These are phyloP conservation scores for Galleria mellonella DNA, from an alignment of 1,140 invertebrate species.

Conservation along the genomic window DNA sequence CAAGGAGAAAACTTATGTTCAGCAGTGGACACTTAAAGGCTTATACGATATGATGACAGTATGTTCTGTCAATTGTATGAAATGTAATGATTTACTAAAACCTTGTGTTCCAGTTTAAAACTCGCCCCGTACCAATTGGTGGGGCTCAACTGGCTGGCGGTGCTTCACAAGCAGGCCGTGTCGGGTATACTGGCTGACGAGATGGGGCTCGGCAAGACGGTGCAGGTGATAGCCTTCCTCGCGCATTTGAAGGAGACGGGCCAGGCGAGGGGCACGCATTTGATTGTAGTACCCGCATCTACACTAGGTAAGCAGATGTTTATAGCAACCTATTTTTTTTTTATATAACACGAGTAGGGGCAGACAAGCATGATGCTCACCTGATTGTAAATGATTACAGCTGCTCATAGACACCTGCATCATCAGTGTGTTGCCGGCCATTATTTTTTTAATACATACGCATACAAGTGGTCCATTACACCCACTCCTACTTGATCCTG, in stretches of 20 bases:
- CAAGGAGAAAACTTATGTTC: too few species aligned
- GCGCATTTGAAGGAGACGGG: conserved; percentile 88
- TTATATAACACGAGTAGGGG: neutral
- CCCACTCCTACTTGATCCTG: too few species aligned
- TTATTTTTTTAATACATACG: too few species aligned
- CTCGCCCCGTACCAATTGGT: conserved; percentile 94
- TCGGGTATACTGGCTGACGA: conserved; percentile 96
- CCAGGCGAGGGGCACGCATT: conserved; percentile 82
- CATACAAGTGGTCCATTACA: too few species aligned
- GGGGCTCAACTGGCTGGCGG: conserved; percentile 94
- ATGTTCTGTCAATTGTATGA: too few species aligned
- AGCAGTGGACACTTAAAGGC: too few species aligned
- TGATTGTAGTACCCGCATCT: conserved; percentile 94
- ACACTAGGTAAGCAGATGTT: conserved; percentile 81
- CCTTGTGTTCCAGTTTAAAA: conserved; percentile 72
- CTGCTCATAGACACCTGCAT: too few species aligned
- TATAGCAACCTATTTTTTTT: neutral
- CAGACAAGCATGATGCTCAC: too few species aligned
- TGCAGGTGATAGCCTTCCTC: conserved; percentile 93
- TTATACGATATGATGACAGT: too few species aligned
- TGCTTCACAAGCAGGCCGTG: conserved; percentile 91
- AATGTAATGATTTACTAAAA: too few species aligned
- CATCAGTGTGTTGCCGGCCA: too few species aligned
- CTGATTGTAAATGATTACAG: too few species aligned
- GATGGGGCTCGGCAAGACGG: conserved; percentile 94